Base-by-base conservation (phyloP, 2,888 invertebrate genomes). In the Leucania comma region DNA sequence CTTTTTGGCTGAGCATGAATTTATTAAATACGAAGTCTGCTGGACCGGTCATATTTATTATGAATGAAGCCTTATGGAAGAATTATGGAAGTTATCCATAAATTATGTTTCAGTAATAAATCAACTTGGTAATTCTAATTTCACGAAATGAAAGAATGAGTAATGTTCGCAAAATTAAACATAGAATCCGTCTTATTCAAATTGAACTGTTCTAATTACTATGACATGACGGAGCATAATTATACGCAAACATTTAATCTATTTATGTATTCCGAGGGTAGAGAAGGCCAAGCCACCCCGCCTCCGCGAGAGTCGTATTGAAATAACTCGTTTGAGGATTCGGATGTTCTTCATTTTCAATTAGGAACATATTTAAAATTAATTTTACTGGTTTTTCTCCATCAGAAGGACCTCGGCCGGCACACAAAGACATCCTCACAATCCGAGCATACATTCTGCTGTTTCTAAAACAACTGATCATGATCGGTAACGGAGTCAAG, bases 401-500 rank as follows among this genome's bases (percentile, higher is more conserved):
- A 96, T 20, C 94, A 99, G 99, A 99, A 94, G 99, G 99, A 78
- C 99, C 98, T 22, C 97, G 99, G 80, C 99, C 99, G 32, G 98
- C 98, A 53, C 98, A 99, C 92, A 99, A 99, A 90, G 99, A 99
- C 91, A 98, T 99, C 84, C 96, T 99, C 79, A 98, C 98, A 78
- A 98, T 99, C 92, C 97, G 99, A 83, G 98, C 99, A 64, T 99
- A 99, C 94, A 99, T 99, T 92, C 96, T 99, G 85, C 97, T 99
- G 87, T 99, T 99, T 96, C 96, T 99, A 81, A 99, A 99, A 93
- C 99, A 99, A 94, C 96, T 99, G 62, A 99, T 99, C 88, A 98
- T 99, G 98, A 98, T 99, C 93, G 98, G 99, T 32, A 99, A 99
- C 91, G 99, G 99, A 42, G 98, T 99, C 54, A 99, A 99, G 93